Evolutionary conservation across 1,140 invertebrate species (phyloP), one percentile per base, ranked within the genome.

Genomic region (Scaptomyza montana): DNA sequence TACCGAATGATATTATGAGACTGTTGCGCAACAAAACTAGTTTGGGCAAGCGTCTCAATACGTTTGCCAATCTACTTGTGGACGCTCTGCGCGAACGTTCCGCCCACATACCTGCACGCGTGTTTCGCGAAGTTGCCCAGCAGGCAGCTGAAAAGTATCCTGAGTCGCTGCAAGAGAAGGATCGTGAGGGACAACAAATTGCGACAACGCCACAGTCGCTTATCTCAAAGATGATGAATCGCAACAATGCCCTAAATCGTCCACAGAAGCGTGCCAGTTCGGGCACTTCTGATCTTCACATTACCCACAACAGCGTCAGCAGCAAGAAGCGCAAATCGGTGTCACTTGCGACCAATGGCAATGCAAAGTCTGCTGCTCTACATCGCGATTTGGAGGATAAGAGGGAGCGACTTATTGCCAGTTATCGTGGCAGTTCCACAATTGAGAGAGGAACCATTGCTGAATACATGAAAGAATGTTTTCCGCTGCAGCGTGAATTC

Each of bases 181-280:
- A 89, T 74, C 75, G 86, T 2, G 85, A 90, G 21, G 86, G 85
- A 1, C 85, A 89, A 50, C 60, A 80, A n/a, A 84, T 89, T 30
- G 80, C 85, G 36, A 85, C 80, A n/a, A 85, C 85, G 5, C 85
- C 85, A 13, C 85, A 85, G 36, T 75, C 85, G 19, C 60, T 89
- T 5, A 89, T 89, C 39, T 90, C 85, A 1, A 89, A 90, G 54
- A 89, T 89, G 85, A 85, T 89, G 12, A 89, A 89, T 54, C 71
- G 86, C 0, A 90, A 89, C 16, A 89, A 89, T 67, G 62, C 78
- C 0, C 54, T 89, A 0, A 89, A 90, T 49, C 69, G 78, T 68
- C 71, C 85, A 41, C 86, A 78, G 6, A 89, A 89, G 25, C 85
- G 84, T 2, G 47, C 79, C 9, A 79, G 85, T 9, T 85, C 85